Percentiles rank a stretch among this genome's conserved stretches.
These are phyloP conservation scores for Serinus canaria DNA, from an alignment of 2,113 vertebrate species.

Conservation along the genomic window DNA sequence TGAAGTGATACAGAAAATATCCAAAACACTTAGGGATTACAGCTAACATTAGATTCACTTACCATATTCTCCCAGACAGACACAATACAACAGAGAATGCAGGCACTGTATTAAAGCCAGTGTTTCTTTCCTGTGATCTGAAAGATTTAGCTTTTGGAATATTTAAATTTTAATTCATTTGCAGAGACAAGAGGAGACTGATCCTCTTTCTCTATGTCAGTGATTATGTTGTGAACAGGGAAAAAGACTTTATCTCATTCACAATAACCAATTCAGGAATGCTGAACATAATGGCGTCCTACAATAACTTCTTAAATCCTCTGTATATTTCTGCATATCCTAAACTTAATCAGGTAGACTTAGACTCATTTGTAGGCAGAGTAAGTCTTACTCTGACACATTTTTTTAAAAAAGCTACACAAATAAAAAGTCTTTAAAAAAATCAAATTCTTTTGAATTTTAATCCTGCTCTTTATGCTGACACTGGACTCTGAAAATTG, in stretches of 20 bases:
- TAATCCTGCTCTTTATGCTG: background rate
- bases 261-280: background rate
- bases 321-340: background rate
- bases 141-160: background rate
- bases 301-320: background rate
- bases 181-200: background rate
- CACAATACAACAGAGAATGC: background rate
- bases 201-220: background rate
- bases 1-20: background rate
- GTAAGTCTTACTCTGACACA: background rate
- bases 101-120: background rate
- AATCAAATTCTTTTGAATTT: background rate
- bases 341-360: background rate
- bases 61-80: background rate
- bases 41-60: background rate
- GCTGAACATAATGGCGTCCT: background rate
- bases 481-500: background rate
- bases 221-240: background rate
- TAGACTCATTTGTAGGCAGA: background rate
- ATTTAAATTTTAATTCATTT: background rate
- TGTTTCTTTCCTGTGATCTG: background rate
- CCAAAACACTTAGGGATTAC: background rate
- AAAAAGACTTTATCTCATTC: background rate
- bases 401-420: rapidly evolving
- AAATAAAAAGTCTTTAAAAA: background rate